Percentiles rank a stretch among this genome's conserved stretches.
Conservation (phyloP, 2,888 invertebrate species). For the Agelastica alni region DNA sequence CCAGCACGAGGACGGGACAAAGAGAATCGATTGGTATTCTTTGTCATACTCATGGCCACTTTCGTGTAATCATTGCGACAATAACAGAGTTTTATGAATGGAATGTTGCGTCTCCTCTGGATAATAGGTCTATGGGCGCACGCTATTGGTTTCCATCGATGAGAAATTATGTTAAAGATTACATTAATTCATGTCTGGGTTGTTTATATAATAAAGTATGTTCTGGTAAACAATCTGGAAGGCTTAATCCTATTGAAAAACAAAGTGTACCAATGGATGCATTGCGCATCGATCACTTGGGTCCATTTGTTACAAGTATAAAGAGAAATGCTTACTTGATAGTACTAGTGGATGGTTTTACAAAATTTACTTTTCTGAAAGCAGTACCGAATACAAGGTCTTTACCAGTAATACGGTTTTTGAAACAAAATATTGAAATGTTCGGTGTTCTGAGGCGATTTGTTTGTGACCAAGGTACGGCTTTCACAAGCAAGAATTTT, state of each 20-base stretch:
- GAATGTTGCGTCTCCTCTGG: too few species aligned
- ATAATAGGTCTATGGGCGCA: too few species aligned
- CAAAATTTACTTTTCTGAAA: conserved; percentile 45
- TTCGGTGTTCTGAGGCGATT: conserved; percentile 33
- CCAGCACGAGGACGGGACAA: too few species aligned
- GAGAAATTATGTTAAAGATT: conserved; percentile 37
- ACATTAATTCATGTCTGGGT: too few species aligned
- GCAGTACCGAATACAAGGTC: conserved; percentile 32
- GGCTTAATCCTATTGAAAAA: conserved; percentile 30
- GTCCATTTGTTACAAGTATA: conserved; percentile 35
- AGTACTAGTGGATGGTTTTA: conserved; percentile 30
- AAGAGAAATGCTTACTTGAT: conserved; percentile 40
- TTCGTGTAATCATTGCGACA: too few species aligned
- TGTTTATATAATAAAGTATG: conserved; percentile 45
- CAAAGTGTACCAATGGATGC: conserved; percentile 39
- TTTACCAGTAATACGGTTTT: conserved; percentile 16
- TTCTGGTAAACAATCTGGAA: conserved; percentile 34
- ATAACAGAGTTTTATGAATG: too few species aligned
- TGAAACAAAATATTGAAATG: conserved; percentile 27
- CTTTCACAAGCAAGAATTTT: conserved; percentile 34
- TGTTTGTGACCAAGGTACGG: conserved; percentile 32
- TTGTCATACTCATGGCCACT: too few species aligned
- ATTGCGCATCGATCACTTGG: conserved; percentile 40
- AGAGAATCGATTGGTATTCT: too few species aligned
- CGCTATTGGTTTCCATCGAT: conserved; percentile 42